Conservation (phyloP, 1,140 invertebrate genomes). For the Heliconius eleuchia region DNA sequence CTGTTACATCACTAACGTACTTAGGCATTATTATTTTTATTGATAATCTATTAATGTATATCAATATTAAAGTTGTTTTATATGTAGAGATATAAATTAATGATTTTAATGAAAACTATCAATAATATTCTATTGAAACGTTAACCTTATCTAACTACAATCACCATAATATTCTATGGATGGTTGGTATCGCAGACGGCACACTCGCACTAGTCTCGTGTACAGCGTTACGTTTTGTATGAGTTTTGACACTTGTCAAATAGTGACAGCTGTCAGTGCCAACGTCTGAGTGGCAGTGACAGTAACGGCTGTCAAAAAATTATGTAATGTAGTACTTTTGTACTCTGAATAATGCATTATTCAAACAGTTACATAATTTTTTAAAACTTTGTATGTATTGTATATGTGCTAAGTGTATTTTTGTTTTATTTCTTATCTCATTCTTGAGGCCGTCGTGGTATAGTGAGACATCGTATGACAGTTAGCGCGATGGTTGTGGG, state of each 20-base stretch:
- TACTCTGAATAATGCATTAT: background rate
- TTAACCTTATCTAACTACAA: background rate
- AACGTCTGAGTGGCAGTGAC: constrained; percentile 7
- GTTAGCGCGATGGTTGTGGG: too few relatives aligned
- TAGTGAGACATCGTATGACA: too few relatives aligned
- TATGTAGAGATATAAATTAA: background rate
- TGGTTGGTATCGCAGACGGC: constrained; percentile 33
- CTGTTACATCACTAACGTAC: constrained; percentile 32
- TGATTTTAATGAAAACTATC: background rate
- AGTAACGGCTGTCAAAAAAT: background rate
- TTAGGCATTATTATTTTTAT: background rate
- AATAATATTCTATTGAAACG: background rate
- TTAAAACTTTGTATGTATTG: background rate
- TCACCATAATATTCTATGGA: background rate
- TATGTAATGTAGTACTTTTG: background rate
- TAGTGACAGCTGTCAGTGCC: constrained; percentile 9
- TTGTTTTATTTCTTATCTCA: too few relatives aligned
- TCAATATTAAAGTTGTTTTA: background rate
- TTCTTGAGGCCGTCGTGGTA: too few relatives aligned
- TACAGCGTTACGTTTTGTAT: constrained; percentile 74
- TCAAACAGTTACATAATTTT: background rate
- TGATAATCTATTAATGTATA: background rate
- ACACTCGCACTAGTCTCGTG: constrained; percentile 66
- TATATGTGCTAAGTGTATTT: background rate
- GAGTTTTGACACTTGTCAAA: background rate